phyloP scores from a whole-genome alignment of 2,797 vertebrate species.

The Acridotheres tristis region DNA sequence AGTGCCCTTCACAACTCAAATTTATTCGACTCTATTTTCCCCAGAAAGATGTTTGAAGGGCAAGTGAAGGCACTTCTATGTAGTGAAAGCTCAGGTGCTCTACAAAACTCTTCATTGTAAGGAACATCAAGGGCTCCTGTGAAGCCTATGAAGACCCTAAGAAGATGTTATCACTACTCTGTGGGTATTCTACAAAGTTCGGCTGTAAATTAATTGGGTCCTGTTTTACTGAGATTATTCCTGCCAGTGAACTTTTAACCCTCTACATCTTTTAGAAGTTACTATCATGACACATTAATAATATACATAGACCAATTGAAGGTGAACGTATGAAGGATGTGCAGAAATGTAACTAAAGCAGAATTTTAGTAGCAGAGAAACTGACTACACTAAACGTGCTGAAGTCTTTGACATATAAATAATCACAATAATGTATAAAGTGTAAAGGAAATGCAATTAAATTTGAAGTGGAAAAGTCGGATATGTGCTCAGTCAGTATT shows the following conservation, averaged over 20 bases:
- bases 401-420: not conserved
- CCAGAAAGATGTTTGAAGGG: not conserved
- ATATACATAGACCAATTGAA: not conserved
- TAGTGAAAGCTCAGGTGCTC: not conserved
- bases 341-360: not conserved
- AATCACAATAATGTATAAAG: not conserved
- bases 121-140: not conserved
- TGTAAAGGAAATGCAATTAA: conserved; percentile 41
- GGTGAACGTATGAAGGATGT: not conserved
- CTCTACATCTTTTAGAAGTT: not conserved
- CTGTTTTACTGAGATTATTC: not conserved
- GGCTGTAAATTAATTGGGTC: not conserved
- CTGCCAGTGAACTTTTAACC: not conserved
- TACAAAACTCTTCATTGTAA: not conserved
- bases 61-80: not conserved
- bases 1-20: accelerated
- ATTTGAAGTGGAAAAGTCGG: not conserved
- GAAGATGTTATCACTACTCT: not conserved
- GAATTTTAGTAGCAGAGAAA: not conserved
- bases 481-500: not conserved
- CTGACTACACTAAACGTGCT: not conserved
- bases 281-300: not conserved
- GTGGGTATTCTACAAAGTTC: not conserved
- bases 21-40: not conserved
- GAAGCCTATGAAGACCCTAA: not conserved